Base-by-base conservation (phyloP, 2,888 invertebrate species). In the Macaria notata region DNA sequence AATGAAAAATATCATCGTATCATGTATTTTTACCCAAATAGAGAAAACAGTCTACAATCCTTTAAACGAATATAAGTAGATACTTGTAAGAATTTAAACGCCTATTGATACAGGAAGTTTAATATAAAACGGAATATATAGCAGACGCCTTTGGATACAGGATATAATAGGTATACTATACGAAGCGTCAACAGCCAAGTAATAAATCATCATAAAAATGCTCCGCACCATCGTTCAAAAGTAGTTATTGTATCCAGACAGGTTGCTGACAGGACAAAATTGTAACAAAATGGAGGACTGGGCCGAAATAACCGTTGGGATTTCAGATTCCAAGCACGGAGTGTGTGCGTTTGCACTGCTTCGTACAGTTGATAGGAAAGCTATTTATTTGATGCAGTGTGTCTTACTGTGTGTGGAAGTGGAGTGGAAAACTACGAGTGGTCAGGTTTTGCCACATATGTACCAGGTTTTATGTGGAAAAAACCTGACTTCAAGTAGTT, bases 261-360 rank as follows among this genome's bases (percentile, higher is more conserved):
- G 52, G 33, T 19, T 19, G 1, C 33, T 36, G 33, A 36, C 33
- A 36, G 46, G 8, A 8, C 42, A n/a, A 54, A 47, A 48, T 7
- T 30, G 47, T 48, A 48, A 30, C 39, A 42, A 47, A 33, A 48
- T 44, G 44, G 19, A 30, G 30, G 43, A 43, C 39, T 45, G 38
- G 48, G 31, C 4, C 42, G n/a, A 36, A 49, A 54, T 44, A 54
- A 54, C 49, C 38, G 41, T 31, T 8, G n/a, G 3, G 8, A 29
- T 19, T 54, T 45, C 4, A 31, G 9, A 54, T 49, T 54, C 49
- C 2, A 3, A 31, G 19, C 54, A 54, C 49, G 54, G n/a, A 47
- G 31, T 6, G 0, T n/a, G 47, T 29, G 38, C 43, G 38, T 45
- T 44, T 9, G 9, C 48, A 9, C 45, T 54, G 31, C 45, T 31